Conservation (phyloP, 1,140 invertebrate genomes). For the Aricia agestis region DNA sequence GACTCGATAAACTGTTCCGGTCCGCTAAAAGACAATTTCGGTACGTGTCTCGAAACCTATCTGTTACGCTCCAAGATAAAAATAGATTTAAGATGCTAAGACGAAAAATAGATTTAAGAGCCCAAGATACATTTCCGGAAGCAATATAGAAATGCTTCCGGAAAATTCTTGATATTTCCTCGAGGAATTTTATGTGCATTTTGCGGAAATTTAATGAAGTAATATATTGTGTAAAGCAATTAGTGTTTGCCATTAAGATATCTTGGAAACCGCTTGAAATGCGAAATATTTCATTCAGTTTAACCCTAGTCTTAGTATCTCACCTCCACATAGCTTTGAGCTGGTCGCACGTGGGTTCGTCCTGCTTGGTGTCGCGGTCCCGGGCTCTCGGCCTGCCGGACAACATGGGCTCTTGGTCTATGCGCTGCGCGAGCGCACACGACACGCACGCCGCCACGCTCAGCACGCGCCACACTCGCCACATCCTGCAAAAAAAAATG, state of each 20-base stretch:
- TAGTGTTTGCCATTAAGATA: too few relatives aligned
- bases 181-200: too few relatives aligned
- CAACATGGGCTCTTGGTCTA: conserved; percentile 55
- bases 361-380: conserved; percentile 58
- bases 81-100: too few relatives aligned
- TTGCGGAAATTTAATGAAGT: too few relatives aligned
- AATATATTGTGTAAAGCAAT: too few relatives aligned
- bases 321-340: conserved; percentile 92
- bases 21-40: not conserved
- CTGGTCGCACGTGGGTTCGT: conserved; percentile 90
- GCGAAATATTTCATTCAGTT: too few relatives aligned
- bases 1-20: not conserved
- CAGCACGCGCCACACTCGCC: conserved; percentile 46
- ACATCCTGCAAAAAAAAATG: conserved; percentile 49
- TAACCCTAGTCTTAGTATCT: conserved; percentile 2
- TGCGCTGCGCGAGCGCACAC: conserved; percentile 46
- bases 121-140: too few relatives aligned
- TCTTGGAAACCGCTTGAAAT: too few relatives aligned
- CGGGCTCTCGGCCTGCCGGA: conserved; percentile 38
- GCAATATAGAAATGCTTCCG: too few relatives aligned
- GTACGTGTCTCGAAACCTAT: not conserved
- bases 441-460: conserved; percentile 42
- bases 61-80: not conserved
- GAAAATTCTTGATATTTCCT: too few relatives aligned
- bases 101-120: too few relatives aligned